Conservation (phyloP, 2,888 invertebrate species). For the Thyatira batis region DNA sequence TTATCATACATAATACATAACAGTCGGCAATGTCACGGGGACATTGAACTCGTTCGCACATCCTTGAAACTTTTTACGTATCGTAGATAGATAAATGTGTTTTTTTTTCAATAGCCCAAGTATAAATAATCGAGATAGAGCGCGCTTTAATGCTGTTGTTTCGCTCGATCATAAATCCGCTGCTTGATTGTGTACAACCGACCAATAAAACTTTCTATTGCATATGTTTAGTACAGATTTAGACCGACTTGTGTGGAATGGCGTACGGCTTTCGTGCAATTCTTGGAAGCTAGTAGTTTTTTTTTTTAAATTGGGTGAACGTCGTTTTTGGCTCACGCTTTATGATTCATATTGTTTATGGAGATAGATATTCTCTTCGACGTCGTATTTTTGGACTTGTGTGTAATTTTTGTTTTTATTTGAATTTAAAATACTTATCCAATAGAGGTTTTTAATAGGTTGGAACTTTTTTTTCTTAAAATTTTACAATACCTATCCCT, state of each 20-base stretch:
- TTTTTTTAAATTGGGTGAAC: background rate
- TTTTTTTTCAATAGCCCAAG: constrained; percentile 19
- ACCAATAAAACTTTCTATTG: background rate
- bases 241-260: background rate
- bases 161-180: constrained; percentile 2
- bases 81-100: constrained; percentile 33
- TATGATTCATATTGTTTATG: background rate
- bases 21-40: constrained; percentile 69
- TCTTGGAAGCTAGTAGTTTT: background rate
- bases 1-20: constrained; percentile 56
- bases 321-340: background rate
- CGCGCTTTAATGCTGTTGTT: constrained; percentile 1
- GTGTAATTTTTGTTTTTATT: no score
- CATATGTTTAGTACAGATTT: background rate
- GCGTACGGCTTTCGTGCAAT: background rate
- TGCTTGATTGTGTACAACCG: background rate
- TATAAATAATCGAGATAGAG: constrained; percentile 12
- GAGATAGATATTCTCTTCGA: no score
- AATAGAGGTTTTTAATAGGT: no score
- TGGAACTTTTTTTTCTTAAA: no score
- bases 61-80: constrained; percentile 72
- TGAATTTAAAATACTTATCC: no score
- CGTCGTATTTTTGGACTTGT: no score
- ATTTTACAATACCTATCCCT: no score
- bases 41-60: constrained; percentile 61